phyloP scores from a whole-genome alignment of 2,888 invertebrate species.

The Campoletis raptor region DNA sequence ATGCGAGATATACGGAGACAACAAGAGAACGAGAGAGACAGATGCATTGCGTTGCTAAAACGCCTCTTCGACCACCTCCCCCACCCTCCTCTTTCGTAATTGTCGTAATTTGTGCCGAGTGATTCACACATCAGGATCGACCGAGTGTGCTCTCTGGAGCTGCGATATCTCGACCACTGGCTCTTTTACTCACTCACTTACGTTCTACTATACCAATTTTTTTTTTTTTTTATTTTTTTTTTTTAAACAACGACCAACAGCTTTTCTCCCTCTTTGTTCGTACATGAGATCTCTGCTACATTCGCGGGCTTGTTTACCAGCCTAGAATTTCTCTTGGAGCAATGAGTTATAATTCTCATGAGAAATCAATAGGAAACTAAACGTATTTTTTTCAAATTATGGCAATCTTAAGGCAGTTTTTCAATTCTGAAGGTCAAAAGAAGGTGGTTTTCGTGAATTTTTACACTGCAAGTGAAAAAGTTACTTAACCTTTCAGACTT shows the following conservation, averaged over 20 bases:
- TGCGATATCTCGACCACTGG: slow-evolving; percentile 37
- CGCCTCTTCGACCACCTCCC: slow-evolving; percentile 53
- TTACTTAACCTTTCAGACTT: no score
- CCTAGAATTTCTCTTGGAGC: neutral
- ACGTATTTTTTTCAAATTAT: no score
- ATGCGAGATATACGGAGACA: slow-evolving; percentile 64
- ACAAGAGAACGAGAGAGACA: slow-evolving; percentile 66
- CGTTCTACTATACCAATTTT: slow-evolving; percentile 29
- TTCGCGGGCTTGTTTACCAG: neutral
- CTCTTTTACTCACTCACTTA: neutral
- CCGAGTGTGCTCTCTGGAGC: slow-evolving; percentile 61
- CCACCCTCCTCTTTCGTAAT: slow-evolving; percentile 77
- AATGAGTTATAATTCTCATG: neutral
- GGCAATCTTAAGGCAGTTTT: no score
- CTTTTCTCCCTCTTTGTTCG: neutral
- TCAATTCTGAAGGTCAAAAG: no score
- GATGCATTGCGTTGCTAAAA: slow-evolving; percentile 64
- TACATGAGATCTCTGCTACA: neutral
- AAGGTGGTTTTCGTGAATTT: no score
- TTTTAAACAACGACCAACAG: neutral
- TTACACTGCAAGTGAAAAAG: no score
- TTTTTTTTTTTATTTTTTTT: no score
- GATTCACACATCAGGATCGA: slow-evolving; percentile 84
- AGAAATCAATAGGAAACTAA: neutral
- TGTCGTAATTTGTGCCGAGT: slow-evolving; percentile 85